Evolutionary conservation across 2,888 invertebrate genomes (phyloP).

Genomic region (Azorinus chamasolen): DNA sequence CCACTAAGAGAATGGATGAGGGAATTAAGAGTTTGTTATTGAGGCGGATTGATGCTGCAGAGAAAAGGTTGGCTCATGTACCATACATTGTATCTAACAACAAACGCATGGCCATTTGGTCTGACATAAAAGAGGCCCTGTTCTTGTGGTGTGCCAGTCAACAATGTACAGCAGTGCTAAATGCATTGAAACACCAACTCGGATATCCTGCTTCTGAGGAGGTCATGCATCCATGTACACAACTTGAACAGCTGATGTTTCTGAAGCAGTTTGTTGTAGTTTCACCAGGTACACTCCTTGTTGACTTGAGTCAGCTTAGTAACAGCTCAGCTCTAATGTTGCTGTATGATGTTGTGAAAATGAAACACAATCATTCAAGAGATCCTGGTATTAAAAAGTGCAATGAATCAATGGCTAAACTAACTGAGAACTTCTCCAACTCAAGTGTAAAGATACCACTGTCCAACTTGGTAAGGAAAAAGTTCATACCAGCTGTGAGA

Average conservation of each 20-base stretch:
- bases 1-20: constrained; percentile 6
- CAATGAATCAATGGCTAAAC: constrained; percentile 1
- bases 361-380: constrained; percentile 50
- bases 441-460: constrained; percentile 33
- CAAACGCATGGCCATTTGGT: constrained; percentile 66
- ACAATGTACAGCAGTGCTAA: constrained; percentile 66
- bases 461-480: constrained; percentile 8
- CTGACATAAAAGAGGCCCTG: constrained; percentile 69
- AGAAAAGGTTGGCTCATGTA: constrained; percentile 52
- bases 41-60: constrained; percentile 37
- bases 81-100: constrained; percentile 50
- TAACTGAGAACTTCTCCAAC: constrained; percentile 11
- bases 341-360: constrained; percentile 62
- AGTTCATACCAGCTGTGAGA: constrained; percentile 37
- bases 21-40: constrained; percentile 12
- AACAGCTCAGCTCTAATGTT: constrained; percentile 32
- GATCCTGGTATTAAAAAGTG: constrained; percentile 16
- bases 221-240: constrained; percentile 65
- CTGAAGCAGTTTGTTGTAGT: constrained; percentile 67
- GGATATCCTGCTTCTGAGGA: constrained; percentile 57
- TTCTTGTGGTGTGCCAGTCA: constrained; percentile 67
- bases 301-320: constrained; percentile 57
- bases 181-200: constrained; percentile 60
- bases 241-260: constrained; percentile 66
- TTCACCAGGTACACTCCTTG: constrained; percentile 67